phyloP scores from a whole-genome alignment of 2,888 invertebrate genomes.

The Protula sp. region DNA sequence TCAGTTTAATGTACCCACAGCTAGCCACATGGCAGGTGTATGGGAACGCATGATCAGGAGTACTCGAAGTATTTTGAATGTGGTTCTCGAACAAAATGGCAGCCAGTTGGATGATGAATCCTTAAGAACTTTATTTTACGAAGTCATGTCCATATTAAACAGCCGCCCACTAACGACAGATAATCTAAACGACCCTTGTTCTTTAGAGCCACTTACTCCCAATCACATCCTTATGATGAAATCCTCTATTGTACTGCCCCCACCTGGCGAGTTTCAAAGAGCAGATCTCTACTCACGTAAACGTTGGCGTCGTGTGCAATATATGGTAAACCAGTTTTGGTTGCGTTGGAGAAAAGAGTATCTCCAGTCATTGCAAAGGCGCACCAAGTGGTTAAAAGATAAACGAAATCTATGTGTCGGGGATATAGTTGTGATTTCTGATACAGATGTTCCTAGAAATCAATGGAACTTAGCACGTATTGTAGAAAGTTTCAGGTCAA shows the following conservation, averaged over 20 bases:
- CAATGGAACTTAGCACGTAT: slow-evolving; percentile 9
- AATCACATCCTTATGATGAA: slow-evolving; percentile 15
- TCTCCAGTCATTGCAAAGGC: slow-evolving; percentile 7
- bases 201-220: slow-evolving; percentile 10
- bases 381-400: slow-evolving; percentile 8
- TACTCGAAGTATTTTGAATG: neutral
- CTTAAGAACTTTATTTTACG: neutral
- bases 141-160: neutral
- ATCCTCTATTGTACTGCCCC: slow-evolving; percentile 12
- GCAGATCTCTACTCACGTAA: slow-evolving; percentile 19
- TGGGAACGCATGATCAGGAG: slow-evolving; percentile 7
- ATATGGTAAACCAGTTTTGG: slow-evolving; percentile 27
- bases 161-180: slow-evolving; percentile 2
- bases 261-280: slow-evolving; percentile 22
- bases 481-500: slow-evolving; percentile 2
- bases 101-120: slow-evolving; percentile 1
- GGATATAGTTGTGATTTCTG: slow-evolving; percentile 9
- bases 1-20: slow-evolving; percentile 3
- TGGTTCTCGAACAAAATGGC: neutral
- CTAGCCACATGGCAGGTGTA: slow-evolving; percentile 1
- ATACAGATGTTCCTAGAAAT: slow-evolving; percentile 1
- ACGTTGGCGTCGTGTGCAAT: slow-evolving; percentile 25
- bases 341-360: slow-evolving; percentile 24
- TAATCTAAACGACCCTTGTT: neutral
- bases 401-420: slow-evolving; percentile 4